These are phyloP conservation scores for Ephydatia muelleri DNA, from an alignment of 37 sponge, comb jelly and placozoan species.

Conservation along the genomic window DNA sequence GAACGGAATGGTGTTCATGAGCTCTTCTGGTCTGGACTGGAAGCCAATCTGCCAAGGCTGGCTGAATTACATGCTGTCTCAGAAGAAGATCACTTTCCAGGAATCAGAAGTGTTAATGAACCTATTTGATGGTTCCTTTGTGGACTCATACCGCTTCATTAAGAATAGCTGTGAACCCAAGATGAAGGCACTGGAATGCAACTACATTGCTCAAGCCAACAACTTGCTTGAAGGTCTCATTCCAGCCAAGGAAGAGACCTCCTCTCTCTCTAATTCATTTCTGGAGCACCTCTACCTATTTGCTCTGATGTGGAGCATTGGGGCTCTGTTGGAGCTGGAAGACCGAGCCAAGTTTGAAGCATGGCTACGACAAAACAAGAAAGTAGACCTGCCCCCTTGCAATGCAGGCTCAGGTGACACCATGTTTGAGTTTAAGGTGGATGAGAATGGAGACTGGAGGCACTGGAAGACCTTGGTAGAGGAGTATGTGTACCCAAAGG, in stretches of 20 bases:
- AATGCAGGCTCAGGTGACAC: slow-evolving; percentile 77
- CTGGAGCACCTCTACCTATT: slow-evolving; percentile 94
- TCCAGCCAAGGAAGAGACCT: slow-evolving; percentile 80
- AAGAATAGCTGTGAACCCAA: slow-evolving; percentile 71
- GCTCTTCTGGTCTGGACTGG: slow-evolving; percentile 97
- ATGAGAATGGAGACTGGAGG: slow-evolving; percentile 83
- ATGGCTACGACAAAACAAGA: slow-evolving; percentile 81
- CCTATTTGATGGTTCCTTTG: slow-evolving; percentile 83
- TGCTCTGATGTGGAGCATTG: slow-evolving; percentile 97
- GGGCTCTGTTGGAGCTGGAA: slow-evolving; percentile 92
- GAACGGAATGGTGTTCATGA: slow-evolving; percentile 99
- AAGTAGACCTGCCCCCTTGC: slow-evolving; percentile 74
- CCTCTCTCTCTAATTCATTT: slow-evolving; percentile 48
- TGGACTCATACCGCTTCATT: slow-evolving; percentile 71
- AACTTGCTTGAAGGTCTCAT: slow-evolving; percentile 89
- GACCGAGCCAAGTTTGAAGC: slow-evolving; percentile 92
- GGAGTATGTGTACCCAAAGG: slow-evolving; percentile 91
- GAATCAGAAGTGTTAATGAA: slow-evolving; percentile 70
- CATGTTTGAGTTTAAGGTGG: slow-evolving; percentile 95
- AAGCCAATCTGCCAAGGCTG: slow-evolving; percentile 88
- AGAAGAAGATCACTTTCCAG: slow-evolving; percentile 71
- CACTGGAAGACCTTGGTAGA: slow-evolving; percentile 91
- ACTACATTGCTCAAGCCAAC: slow-evolving; percentile 85
- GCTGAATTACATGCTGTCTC: slow-evolving; percentile 67
- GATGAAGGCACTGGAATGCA: slow-evolving; percentile 94